These are phyloP conservation scores for Heterohyrax brucei DNA, from an alignment of 2,797 vertebrate species.

Conservation along the genomic window DNA sequence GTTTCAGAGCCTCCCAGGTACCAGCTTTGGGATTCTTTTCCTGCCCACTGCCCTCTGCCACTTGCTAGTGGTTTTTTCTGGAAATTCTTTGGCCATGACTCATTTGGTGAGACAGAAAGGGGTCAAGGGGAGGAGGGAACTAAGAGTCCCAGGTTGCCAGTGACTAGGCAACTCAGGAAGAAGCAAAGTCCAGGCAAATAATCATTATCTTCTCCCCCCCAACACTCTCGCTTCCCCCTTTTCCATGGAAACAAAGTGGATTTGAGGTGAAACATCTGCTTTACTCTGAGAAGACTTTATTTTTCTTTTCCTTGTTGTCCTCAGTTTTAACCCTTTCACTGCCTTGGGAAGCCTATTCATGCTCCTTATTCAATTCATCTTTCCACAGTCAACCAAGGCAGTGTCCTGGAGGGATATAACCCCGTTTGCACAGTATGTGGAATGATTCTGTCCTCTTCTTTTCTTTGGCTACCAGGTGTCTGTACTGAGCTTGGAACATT, in stretches of 20 bases:
- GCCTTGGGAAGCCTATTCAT: neutral
- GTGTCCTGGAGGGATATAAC: neutral
- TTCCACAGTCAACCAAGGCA: neutral
- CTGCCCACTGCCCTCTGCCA: neutral
- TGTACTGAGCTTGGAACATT: neutral
- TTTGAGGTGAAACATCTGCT: constrained; percentile 87
- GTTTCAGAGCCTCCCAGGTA: neutral
- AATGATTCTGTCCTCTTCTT: constrained; percentile 58
- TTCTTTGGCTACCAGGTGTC: constrained; percentile 41
- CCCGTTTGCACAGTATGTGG: neutral
- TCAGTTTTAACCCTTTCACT: constrained; percentile 71
- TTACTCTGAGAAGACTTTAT: constrained; percentile 84
- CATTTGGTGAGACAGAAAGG: constrained; percentile 75
- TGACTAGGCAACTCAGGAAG: constrained; percentile 48
- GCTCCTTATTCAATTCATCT: neutral
- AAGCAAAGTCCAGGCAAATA: constrained; percentile 75
- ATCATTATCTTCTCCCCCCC: constrained; percentile 74
- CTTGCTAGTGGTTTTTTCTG: constrained; percentile 75
- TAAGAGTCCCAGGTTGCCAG: constrained; percentile 9
- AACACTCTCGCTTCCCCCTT: neutral
- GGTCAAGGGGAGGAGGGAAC: constrained; percentile 34
- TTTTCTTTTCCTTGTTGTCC: constrained; percentile 72
- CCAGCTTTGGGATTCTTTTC: neutral
- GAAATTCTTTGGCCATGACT: constrained; percentile 72
- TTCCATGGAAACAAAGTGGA: constrained; percentile 85